Conservation (phyloP, 2,797 vertebrate species). For the Enteromius anoplus region DNA sequence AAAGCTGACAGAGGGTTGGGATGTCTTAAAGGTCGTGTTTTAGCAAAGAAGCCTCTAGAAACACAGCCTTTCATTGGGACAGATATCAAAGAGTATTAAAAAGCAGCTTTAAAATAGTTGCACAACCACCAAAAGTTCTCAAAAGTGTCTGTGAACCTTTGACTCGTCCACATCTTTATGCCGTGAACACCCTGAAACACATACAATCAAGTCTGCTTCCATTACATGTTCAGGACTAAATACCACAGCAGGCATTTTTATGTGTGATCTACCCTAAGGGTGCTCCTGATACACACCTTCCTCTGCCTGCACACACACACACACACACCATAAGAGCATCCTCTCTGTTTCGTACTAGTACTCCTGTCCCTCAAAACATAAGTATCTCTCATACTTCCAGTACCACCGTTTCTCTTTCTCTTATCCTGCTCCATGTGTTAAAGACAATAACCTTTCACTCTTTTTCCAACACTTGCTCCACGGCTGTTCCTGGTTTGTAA, state of each 20-base stretch:
- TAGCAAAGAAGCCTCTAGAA: background rate
- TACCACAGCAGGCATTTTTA: constrained; percentile 3
- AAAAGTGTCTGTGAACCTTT: background rate
- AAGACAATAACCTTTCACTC: background rate
- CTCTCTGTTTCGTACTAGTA: constrained; percentile 9
- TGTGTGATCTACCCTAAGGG: constrained; percentile 4
- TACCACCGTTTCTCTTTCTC: background rate
- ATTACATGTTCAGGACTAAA: constrained; percentile 7
- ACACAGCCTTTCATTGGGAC: background rate
- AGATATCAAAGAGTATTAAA: background rate
- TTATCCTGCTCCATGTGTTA: constrained; percentile 7
- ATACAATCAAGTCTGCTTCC: constrained; percentile 17
- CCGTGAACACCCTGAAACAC: background rate
- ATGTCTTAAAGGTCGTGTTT: background rate
- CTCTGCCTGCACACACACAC: background rate
- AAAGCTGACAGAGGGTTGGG: background rate
- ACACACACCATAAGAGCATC: constrained; percentile 30
- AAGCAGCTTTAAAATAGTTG: background rate
- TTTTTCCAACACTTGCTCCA: constrained; percentile 21
- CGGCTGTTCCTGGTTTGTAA: background rate
- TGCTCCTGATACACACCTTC: constrained; percentile 31
- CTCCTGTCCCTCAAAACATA: background rate
- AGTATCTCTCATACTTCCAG: constrained; percentile 36
- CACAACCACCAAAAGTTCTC: constrained; percentile 19
- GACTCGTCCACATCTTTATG: background rate